Evolutionary conservation across 2,797 vertebrate genomes (phyloP), one percentile per base, ranked within the genome.

Genomic region (Limosa lapponica): DNA sequence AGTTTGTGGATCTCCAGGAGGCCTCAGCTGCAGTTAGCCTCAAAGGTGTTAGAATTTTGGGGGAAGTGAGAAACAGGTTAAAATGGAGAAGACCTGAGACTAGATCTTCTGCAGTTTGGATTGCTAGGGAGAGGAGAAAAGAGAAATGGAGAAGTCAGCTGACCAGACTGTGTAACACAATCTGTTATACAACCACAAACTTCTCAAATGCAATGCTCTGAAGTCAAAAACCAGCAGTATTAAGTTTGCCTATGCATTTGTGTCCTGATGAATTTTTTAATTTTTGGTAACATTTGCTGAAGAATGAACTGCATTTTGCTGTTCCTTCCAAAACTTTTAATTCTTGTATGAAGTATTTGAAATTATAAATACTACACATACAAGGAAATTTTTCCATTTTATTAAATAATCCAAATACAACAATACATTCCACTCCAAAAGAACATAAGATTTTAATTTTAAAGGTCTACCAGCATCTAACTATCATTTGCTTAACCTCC

Each of bases 1-100:
- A 75, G 7, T 82, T 83, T 4, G 28, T 51, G 65, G 58, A 39
- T 82, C 43, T 93, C 4, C 0, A 90, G 61, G 52, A 95, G 22
- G 17, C 17, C 41, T 87, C 66, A 87, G 58, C 37, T 94, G 62
- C 62, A 79, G 27, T 30, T 57, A 88, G 24, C n/a, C 61, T 86
- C 58, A 78, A 78, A 93, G 37, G 3, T 95, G 61, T 46, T 71
- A 90, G 43, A 81, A 81, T 78, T 83, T 89, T 28, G 36, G 46
- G 18, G 41, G 69, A 95, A 88, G 54, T 69, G 88, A 88, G 54
- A 91, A 95, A 69, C 46, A 88, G 49, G 85, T 90, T 83, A 83
- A 91, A 78, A 91, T 3, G 61, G 41, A 88, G 48, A 64, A 39
- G 37, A 43, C 5, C 34, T 71, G 43, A 77, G 27, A 69, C 7